Percentiles rank a stretch among this genome's conserved stretches.
Evolutionary conservation across 2,888 invertebrate genomes (phyloP).

Genomic region (Dicyrtomina minuta): DNA sequence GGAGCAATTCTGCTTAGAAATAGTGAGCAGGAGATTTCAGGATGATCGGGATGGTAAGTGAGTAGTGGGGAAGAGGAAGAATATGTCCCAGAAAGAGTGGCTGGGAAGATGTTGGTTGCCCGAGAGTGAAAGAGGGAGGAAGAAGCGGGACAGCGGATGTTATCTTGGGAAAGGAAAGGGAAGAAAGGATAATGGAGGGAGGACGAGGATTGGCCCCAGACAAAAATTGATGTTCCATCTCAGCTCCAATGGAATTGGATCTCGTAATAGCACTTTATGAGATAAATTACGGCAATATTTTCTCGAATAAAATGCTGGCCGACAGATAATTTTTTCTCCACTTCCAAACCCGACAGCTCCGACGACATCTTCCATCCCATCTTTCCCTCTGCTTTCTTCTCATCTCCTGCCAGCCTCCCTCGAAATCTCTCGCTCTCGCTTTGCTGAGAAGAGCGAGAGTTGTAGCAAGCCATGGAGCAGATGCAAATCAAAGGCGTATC

Average conservation of each 20-base stretch:
- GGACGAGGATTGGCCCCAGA: conserved; percentile 49
- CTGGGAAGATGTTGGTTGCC: conserved; percentile 4
- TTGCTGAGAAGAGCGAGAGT: too few species aligned
- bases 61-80: too few species aligned
- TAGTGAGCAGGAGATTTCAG: background rate
- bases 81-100: conserved; percentile 8
- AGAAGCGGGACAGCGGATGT: conserved; percentile 15
- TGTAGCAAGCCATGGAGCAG: too few species aligned
- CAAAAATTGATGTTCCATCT: conserved; percentile 48
- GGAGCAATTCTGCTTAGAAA: conserved; percentile 10
- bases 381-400: background rate
- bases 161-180: conserved; percentile 19
- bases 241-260: conserved; percentile 51
- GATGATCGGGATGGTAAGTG: background rate
- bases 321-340: conserved; percentile 50
- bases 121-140: conserved; percentile 7
- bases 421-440: background rate
- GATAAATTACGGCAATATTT: conserved; percentile 52
- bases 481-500: too few species aligned
- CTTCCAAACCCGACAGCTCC: conserved; percentile 20
- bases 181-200: conserved; percentile 38
- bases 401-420: background rate
- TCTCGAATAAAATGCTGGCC: conserved; percentile 46
- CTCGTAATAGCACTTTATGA: conserved; percentile 53
- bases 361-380: conserved; percentile 10